Evolutionary conservation across 2,888 invertebrate genomes (phyloP).

Genomic region (Drosophila robusta): DNA sequence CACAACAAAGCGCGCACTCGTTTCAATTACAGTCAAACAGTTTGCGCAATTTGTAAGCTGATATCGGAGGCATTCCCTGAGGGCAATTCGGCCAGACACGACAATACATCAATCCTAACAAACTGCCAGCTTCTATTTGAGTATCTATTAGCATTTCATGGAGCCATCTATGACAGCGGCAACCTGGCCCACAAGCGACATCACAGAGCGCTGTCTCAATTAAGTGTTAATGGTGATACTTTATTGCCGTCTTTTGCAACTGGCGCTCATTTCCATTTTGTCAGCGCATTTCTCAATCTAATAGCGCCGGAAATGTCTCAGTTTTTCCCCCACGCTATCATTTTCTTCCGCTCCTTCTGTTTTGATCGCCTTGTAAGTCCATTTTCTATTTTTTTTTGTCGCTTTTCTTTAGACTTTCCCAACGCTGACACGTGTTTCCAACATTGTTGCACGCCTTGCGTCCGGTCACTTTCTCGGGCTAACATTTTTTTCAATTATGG

Average conservation of each 20-base stretch:
- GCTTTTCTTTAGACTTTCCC: conserved; percentile 44
- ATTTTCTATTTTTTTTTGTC: conserved; percentile 14
- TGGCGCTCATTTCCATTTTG: conserved; percentile 60
- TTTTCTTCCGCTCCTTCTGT: conserved; percentile 5
- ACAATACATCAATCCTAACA: conserved; percentile 34
- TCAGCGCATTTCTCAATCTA: conserved; percentile 41
- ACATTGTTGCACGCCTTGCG: conserved; percentile 42
- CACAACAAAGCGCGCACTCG: not conserved
- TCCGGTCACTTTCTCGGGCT: conserved; percentile 65
- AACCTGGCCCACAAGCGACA: conserved; percentile 17
- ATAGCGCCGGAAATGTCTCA: conserved; percentile 62
- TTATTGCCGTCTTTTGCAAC: conserved; percentile 36
- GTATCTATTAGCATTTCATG: conserved; percentile 56
- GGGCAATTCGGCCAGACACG: conserved; percentile 2
- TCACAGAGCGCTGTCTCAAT: conserved; percentile 38
- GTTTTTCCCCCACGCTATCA: conserved; percentile 12
- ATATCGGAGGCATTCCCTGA: conserved; percentile 13
- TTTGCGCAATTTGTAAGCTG: conserved; percentile 45
- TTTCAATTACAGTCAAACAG: conserved; percentile 27
- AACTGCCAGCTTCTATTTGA: conserved; percentile 3
- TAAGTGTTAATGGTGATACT: conserved; percentile 58
- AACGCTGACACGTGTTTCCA: conserved; percentile 21
- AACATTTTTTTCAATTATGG: conserved; percentile 52
- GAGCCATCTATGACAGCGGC: conserved; percentile 29
- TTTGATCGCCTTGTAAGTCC: conserved; percentile 25